Percentiles rank a stretch among this genome's conserved stretches.
Evolutionary conservation across 2,797 vertebrate genomes (phyloP).

Genomic region (Euphonia xanthogaster): DNA sequence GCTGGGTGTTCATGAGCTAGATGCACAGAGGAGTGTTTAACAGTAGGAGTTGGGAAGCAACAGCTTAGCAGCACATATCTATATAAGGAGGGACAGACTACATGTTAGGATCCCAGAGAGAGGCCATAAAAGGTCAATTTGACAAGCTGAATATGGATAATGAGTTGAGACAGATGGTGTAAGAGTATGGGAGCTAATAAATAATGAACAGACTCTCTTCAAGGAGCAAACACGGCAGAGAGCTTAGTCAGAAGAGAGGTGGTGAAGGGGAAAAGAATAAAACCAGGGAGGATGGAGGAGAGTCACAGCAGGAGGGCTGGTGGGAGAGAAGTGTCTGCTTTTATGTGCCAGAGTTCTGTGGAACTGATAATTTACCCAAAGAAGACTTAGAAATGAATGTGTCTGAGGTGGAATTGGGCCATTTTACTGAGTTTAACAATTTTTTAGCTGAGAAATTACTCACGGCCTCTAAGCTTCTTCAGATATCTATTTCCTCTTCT

Average conservation of each 20-base stretch:
- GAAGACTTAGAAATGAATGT: not conserved
- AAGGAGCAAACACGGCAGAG: conserved; percentile 25
- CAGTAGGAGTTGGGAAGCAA: conserved; percentile 21
- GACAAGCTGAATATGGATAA: conserved; percentile 39
- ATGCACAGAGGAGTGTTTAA: not conserved
- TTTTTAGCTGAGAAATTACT: not conserved
- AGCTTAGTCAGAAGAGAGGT: conserved; percentile 30
- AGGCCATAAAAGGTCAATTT: conserved; percentile 62
- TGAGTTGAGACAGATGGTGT: conserved; percentile 62
- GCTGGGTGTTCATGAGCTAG: not conserved
- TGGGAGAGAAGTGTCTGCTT: not conserved
- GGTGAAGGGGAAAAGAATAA: conserved; percentile 45
- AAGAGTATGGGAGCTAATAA: conserved; percentile 50
- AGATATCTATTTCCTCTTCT: not conserved
- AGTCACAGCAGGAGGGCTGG: not conserved
- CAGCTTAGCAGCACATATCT: not conserved
- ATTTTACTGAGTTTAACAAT: not conserved
- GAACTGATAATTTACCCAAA: not conserved
- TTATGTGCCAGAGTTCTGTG: not conserved
- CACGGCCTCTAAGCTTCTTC: not conserved
- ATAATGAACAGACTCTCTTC: conserved; percentile 54
- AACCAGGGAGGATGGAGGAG: not conserved
- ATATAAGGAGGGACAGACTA: conserved; percentile 39
- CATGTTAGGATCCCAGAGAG: conserved; percentile 20
- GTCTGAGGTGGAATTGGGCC: not conserved